Base-by-base conservation (phyloP, 1,140 invertebrate species). In the Eumeta japonica region DNA sequence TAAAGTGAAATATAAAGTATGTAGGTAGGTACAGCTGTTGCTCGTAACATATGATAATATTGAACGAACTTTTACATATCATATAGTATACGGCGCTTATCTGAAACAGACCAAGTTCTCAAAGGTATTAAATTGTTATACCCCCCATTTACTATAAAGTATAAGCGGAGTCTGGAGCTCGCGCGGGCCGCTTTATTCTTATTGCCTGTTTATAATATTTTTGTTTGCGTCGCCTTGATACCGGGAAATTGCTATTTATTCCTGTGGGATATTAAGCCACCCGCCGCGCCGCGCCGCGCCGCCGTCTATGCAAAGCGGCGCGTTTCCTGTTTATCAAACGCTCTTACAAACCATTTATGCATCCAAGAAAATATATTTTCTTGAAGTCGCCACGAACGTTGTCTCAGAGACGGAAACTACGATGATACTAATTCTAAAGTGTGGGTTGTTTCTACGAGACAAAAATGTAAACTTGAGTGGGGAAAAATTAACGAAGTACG, bases 21-120 rank as follows among this genome's bases (percentile, higher is more conserved):
- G n/a, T n/a, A n/a, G n/a, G n/a, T n/a, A 63, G 55, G 53, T 58
- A 52, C 48, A 45, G 45, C 55, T 72, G 61, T 60, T 53, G 41
- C 30, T 18, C 15, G 5, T 10, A 19, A 28, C 36, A 18, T 27
- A 45, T 31, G 35, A 45, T 41, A 16, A 45, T 29, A 37, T 16
- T 30, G 33, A 35, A 48, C 28, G 18, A 40, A 44, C 42, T 43
- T 41, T 35, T 43, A n/a, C n/a, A n/a, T n/a, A n/a, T n/a, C n/a
- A n/a, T n/a, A n/a, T n/a, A n/a, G n/a, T n/a, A n/a, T n/a, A n/a
- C n/a, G n/a, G n/a, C n/a, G n/a, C n/a, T n/a, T n/a, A n/a, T n/a
- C n/a, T n/a, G n/a, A n/a, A n/a, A n/a, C n/a, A n/a, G n/a, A n/a
- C n/a, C n/a, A n/a, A n/a, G n/a, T n/a, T n/a, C n/a, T n/a, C 20